These are phyloP conservation scores for Meda fulgida DNA, from an alignment of 2,797 vertebrate genomes.

Conservation along the genomic window DNA sequence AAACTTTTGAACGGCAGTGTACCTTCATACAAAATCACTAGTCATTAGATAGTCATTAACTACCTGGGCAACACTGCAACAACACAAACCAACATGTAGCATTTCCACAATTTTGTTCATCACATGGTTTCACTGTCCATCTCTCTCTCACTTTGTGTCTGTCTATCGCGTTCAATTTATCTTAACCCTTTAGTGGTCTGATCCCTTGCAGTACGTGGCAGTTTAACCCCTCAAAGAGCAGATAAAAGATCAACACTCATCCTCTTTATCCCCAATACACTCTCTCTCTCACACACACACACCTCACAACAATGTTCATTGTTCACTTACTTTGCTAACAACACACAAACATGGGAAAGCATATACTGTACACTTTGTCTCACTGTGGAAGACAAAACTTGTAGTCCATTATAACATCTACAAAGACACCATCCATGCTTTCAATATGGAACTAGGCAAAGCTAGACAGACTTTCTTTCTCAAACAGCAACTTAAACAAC, in stretches of 20 bases:
- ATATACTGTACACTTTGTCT: background rate
- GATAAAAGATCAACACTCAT: slow-evolving; percentile 26
- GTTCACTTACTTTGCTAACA: slow-evolving; percentile 33
- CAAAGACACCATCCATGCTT: no score
- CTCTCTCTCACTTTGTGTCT: background rate
- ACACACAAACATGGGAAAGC: background rate
- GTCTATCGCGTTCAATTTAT: background rate
- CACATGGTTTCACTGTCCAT: background rate
- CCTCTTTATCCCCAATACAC: slow-evolving; percentile 28
- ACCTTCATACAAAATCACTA: background rate
- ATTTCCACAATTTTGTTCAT: background rate
- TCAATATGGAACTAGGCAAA: no score
- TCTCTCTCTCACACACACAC: slow-evolving; percentile 15
- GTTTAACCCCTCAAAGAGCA: slow-evolving; percentile 36
- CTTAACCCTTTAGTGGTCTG: background rate
- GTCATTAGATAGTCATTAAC: background rate
- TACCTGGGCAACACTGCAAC: background rate
- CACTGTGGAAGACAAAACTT: no score
- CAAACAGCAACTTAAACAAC: no score
- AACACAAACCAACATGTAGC: background rate
- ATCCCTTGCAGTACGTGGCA: slow-evolving; percentile 10
- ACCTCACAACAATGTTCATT: background rate
- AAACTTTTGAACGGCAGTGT: background rate
- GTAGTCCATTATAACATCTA: no score
- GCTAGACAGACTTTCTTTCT: no score